Evolutionary conservation across 2,888 invertebrate species (phyloP).

Genomic region (Eurytoma adleriae): DNA sequence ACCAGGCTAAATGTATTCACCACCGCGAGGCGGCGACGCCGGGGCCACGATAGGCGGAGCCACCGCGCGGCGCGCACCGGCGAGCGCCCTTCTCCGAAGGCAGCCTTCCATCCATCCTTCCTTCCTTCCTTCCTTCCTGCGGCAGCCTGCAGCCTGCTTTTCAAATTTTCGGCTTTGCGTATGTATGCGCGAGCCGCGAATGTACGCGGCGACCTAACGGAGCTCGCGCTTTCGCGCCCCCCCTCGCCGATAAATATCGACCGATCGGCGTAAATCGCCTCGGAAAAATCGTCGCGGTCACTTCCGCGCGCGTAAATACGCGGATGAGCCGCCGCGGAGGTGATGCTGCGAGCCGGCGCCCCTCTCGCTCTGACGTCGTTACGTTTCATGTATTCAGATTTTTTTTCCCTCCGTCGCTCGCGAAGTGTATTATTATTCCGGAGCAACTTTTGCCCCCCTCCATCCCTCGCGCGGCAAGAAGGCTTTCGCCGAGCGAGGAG

Average conservation of each 20-base stretch:
- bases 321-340: conserved; percentile 38
- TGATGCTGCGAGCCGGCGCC: conserved; percentile 50
- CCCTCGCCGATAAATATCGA: not conserved
- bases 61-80: conserved; percentile 60
- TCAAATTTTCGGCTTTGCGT: conserved; percentile 18
- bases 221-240: not conserved
- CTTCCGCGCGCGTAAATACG: not conserved
- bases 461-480: conserved; percentile 58
- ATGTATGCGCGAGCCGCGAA: not conserved
- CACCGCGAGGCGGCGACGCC: conserved; percentile 72
- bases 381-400: conserved; percentile 75
- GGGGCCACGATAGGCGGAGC: conserved; percentile 72
- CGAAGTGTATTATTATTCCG: conserved; percentile 73
- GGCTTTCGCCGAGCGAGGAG: conserved; percentile 62
- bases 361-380: conserved; percentile 65
- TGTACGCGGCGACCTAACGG: not conserved
- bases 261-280: conserved; percentile 5
- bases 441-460: conserved; percentile 71
- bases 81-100: conserved; percentile 68
- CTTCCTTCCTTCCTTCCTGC: conserved; percentile 57
- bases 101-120: conserved; percentile 65
- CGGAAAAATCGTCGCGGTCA: conserved; percentile 2
- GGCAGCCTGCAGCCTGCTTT: conserved; percentile 42
- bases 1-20: conserved; percentile 77
- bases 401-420: conserved; percentile 66